Percentiles rank a stretch among this genome's conserved stretches.
Evolutionary conservation across 2,113 vertebrate species (phyloP).

Genomic region (Odocoileus hemionus): DNA sequence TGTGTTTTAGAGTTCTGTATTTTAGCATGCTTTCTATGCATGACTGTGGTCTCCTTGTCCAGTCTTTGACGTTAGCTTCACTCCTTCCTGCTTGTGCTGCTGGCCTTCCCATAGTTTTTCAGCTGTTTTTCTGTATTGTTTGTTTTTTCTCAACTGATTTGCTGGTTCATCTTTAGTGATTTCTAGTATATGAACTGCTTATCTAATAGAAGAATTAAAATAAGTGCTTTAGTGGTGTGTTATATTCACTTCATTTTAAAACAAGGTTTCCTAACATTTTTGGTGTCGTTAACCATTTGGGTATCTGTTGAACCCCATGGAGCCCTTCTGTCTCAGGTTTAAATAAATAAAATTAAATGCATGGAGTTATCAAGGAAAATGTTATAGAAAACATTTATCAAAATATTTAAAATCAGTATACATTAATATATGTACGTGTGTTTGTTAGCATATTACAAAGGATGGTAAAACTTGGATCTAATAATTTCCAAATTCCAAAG

Average conservation of each 20-base stretch:
- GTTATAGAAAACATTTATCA: background rate
- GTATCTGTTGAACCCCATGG: background rate
- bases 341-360: background rate
- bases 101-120: background rate
- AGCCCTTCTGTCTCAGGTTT: background rate
- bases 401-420: background rate
- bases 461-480: background rate
- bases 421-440: background rate
- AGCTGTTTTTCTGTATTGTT: background rate
- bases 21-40: background rate
- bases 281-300: background rate
- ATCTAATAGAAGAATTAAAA: background rate
- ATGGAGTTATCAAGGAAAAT: background rate
- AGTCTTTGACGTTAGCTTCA: background rate
- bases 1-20: background rate
- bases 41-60: background rate
- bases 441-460: background rate
- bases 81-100: background rate
- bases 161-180: background rate
- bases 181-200: background rate
- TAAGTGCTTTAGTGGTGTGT: background rate
- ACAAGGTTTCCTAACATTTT: background rate
- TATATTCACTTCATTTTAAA: background rate
- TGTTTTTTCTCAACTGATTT: background rate
- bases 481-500: background rate